Percentiles rank a stretch among this genome's conserved stretches.
Evolutionary conservation across 2,888 invertebrate genomes (phyloP).

Genomic region (Chymomyza amoena): DNA sequence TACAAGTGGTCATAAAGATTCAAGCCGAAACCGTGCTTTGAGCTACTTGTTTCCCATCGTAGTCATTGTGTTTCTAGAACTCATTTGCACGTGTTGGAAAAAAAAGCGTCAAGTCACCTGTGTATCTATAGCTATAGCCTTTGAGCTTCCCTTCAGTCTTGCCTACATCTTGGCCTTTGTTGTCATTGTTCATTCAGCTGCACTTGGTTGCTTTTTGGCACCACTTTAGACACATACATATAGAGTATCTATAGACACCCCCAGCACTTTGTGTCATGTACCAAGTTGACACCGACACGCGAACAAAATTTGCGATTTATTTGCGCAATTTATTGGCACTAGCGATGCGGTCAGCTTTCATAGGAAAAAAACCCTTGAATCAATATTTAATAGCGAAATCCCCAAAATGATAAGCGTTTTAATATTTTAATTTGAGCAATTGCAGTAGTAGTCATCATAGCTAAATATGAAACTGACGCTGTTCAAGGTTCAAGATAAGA

Average conservation of each 20-base stretch:
- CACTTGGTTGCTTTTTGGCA: neutral
- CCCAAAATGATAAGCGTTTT: slow-evolving; percentile 7
- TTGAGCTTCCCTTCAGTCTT: neutral
- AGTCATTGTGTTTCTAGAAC: neutral
- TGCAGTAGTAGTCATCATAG: neutral
- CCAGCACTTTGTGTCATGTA: neutral
- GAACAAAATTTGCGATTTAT: slow-evolving; percentile 49
- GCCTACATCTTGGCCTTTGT: neutral
- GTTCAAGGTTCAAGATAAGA: neutral
- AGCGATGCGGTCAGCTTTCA: slow-evolving; percentile 8
- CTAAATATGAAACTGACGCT: neutral
- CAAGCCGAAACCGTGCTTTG: neutral
- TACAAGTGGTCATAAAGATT: neutral
- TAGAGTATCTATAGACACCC: neutral
- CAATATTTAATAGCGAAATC: neutral
- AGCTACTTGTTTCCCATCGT: neutral
- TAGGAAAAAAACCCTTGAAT: neutral
- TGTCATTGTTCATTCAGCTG: neutral
- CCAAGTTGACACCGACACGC: slow-evolving; percentile 46
- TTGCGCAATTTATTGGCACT: slow-evolving; percentile 53
- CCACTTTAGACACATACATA: neutral
- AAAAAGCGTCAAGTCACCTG: neutral
- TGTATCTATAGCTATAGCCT: neutral
- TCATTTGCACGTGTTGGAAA: neutral
- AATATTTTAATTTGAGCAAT: neutral